Base-by-base conservation (phyloP, 2,113 vertebrate species). In the Anguilla rostrata region DNA sequence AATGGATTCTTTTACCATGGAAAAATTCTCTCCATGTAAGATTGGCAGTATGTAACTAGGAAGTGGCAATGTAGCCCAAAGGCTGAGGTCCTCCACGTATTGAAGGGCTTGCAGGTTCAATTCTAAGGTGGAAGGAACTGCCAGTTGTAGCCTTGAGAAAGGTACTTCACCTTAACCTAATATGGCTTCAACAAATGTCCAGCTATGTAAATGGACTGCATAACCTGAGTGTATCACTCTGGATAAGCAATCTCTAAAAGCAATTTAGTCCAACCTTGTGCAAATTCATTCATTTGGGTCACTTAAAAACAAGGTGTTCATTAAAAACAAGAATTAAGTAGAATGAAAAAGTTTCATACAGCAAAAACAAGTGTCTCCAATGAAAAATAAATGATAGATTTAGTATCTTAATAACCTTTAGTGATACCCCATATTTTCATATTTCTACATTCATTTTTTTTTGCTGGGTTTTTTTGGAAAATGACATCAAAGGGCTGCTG, bases 371-470 rank as follows among this genome's bases (percentile, higher is more conserved):
- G 57, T 60, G 57, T 60, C 60, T 26, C 60, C 7, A 26, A 66
- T 66, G 3, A 81, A 53, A 53, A 53, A 9, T 1, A 2, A 53
- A 53, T 53, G 49, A 53, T 14, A 53, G 49, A 53, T 53, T 46
- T 46, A 6, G 43, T 46, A 8, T 46, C 8, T 46, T 4, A 57
- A 57, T 11, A 5, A 57, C 12, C 14, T 16, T 81, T 83, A 78
- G 78, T 66, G 14, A n/a, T 34, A 78, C 29, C 41, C 66, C 86
- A 83, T n/a, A 39, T 66, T 86, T 53, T 83, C 29, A 71, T 75
- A 78, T 39, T 53, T 29, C 71, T 34, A 71, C 84, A 85, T 78
- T 75, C 9, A 1, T 4, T 46, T 53, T 8, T 75, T 46, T 26
- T 16, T 1, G 3, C 81, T 83, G 83, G 34, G 18, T 84, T 39